These are phyloP conservation scores for Phoxinus dragarum DNA, from an alignment of 2,797 vertebrate species.

Conservation along the genomic window DNA sequence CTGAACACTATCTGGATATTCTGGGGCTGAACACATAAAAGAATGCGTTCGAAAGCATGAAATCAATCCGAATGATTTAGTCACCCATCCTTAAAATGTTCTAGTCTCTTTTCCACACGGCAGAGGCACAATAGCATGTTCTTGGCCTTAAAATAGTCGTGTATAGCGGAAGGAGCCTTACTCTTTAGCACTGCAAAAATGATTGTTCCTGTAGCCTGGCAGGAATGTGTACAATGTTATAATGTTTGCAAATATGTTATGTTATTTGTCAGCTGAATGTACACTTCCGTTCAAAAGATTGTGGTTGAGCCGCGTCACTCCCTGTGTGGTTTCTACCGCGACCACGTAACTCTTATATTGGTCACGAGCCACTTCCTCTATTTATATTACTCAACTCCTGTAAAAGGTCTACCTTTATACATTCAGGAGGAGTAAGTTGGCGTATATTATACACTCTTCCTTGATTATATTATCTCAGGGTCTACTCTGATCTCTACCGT, in stretches of 20 bases:
- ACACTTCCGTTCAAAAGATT: neutral
- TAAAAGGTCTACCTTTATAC: too few relatives aligned
- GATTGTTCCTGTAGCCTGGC: neutral
- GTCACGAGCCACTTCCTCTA: too few relatives aligned
- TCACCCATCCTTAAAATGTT: conserved; percentile 22
- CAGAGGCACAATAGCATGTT: conserved; percentile 9
- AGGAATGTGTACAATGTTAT: conserved; percentile 8
- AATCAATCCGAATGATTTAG: neutral
- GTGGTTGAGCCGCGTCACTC: neutral
- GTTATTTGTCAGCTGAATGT: neutral
- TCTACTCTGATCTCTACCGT: too few relatives aligned
- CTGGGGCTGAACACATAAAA: conserved; percentile 10
- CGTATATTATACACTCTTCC: too few relatives aligned
- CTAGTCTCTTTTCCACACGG: neutral
- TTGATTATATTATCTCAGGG: too few relatives aligned
- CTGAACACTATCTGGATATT: conserved; percentile 29
- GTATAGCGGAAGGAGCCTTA: neutral
- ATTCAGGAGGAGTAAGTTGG: too few relatives aligned
- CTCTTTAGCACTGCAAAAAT: neutral
- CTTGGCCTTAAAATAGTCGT: conserved; percentile 10
- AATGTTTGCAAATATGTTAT: neutral
- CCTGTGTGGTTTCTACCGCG: too few relatives aligned
- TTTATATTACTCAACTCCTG: too few relatives aligned
- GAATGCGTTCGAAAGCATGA: neutral
- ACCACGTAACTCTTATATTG: too few relatives aligned